Evolutionary conservation across 2,888 invertebrate genomes (phyloP), one percentile per base, ranked within the genome.

Genomic region (Drosophila robusta): DNA sequence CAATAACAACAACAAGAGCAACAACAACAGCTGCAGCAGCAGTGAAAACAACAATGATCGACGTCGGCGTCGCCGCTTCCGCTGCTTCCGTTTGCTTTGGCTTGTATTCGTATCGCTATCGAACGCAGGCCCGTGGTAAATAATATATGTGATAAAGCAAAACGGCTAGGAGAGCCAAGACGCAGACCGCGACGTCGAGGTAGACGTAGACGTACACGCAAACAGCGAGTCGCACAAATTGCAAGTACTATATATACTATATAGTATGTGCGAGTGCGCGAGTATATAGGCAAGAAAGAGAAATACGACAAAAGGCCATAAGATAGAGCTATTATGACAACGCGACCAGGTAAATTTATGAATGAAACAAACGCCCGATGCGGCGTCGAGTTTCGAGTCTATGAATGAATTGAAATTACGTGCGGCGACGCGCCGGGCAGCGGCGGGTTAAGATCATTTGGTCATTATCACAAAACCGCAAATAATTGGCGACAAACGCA

Each of bases 391-490:
- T 71, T 70, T 60, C 36, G 67, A 61, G 73, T 78, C 80, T 76
- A 87, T 90, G 82, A 90, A 90, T 89, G 90, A 90, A 86, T 78
- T 78, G 89, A 78, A 77, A 78, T 85, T 89, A 87, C 89, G 90
- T 90, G 86, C 55, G 70, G 60, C 73, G 75, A 56, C 73, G 56
- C 46, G 58, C 24, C 66, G 38, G 47, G 26, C 62, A 50, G 62
- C 36, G 50, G 55, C 34, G 42, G 22, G 49, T 42, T 74, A 68
- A 85, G 86, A 89, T 87, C 88, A 89, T 89, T 86, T 86, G 89
- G 87, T 86, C 84, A 87, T 87, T 86, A 89, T 89, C 87, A 86
- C 68, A 83, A 89, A 85, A 88, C 89, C 86, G 84, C 88, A 89
- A 75, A 80, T 89, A 88, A 88, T 89, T 86, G 89, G 86, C 87